These are phyloP conservation scores for Andrena dorsata DNA, from an alignment of 2,888 invertebrate species.

Conservation along the genomic window DNA sequence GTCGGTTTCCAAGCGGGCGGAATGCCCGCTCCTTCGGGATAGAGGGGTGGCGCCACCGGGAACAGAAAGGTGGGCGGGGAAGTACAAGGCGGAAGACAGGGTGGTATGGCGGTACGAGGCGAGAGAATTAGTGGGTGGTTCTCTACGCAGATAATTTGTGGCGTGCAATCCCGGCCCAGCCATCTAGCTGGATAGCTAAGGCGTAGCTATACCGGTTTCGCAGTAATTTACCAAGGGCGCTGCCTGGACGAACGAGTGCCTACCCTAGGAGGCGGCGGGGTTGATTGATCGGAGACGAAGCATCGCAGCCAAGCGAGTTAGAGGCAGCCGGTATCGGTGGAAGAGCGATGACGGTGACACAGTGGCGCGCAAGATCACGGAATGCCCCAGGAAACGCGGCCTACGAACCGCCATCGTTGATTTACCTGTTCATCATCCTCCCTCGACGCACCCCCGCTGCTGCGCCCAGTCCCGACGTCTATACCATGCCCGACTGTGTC, in stretches of 20 bases:
- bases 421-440: conserved; percentile 41
- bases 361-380: not conserved
- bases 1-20: not conserved
- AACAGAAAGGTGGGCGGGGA: conserved; percentile 41
- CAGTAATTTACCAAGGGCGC: conserved; percentile 69
- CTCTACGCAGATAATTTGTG: conserved; percentile 73
- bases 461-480: conserved; percentile 10
- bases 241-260: conserved; percentile 35
- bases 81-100: conserved; percentile 44
- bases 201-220: conserved; percentile 65
- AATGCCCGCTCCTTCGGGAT: conserved; percentile 18
- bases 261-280: conserved; percentile 44
- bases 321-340: not conserved
- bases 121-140: conserved; percentile 70
- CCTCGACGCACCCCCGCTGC: conserved; percentile 1
- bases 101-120: conserved; percentile 43
- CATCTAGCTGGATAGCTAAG: conserved; percentile 68
- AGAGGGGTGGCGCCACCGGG: conserved; percentile 30
- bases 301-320: conserved; percentile 33
- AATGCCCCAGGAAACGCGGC: conserved; percentile 29
- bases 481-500: conserved; percentile 29
- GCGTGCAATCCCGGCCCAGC: conserved; percentile 67
- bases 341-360: not conserved
- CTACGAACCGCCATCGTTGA: conserved; percentile 19
- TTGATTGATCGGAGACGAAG: conserved; percentile 72